These are phyloP conservation scores for Syndactyla subalaris DNA, from an alignment of 2,797 vertebrate species.

Conservation along the genomic window DNA sequence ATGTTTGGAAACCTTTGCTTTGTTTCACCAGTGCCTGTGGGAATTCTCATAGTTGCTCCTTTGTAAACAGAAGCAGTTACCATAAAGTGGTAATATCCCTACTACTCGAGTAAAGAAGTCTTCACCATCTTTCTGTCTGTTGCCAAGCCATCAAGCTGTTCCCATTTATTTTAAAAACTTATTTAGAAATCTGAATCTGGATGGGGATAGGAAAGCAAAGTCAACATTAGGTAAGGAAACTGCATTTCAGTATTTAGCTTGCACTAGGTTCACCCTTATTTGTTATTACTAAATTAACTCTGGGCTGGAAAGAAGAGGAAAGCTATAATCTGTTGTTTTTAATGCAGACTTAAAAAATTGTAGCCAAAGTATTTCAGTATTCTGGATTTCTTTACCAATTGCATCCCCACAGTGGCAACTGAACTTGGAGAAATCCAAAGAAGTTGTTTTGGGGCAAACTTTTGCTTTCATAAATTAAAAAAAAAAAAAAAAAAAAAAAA, in stretches of 20 bases:
- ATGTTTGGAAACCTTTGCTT: neutral
- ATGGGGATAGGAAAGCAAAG: neutral
- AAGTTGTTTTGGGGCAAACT: neutral
- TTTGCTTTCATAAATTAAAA: neutral
- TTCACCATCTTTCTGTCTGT: neutral
- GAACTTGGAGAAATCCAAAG: neutral
- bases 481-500: neutral
- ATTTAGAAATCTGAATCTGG: constrained; percentile 44
- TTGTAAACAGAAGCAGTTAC: neutral
- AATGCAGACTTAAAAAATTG: neutral
- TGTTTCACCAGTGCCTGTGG: neutral
- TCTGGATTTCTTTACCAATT: constrained; percentile 1
- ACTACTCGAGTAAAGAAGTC: neutral
- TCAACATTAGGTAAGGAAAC: constrained; percentile 28
- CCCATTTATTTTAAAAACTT: constrained; percentile 10
- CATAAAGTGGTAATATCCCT: neutral
- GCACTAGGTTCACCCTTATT: constrained; percentile 11
- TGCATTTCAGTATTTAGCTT: neutral
- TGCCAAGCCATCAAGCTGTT: constrained; percentile 16
- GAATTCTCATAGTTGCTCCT: neutral
- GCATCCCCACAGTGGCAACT: neutral
- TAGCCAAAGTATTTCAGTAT: neutral
- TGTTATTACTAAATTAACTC: constrained; percentile 44
- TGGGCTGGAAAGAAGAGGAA: neutral
- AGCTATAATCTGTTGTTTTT: constrained; percentile 30